A percentile compares a stretch with the other conserved stretches of the same genome.
These are phyloP conservation scores for Cyprinus carpio DNA, from an alignment of 2,113 vertebrate species.

Conservation along the genomic window DNA sequence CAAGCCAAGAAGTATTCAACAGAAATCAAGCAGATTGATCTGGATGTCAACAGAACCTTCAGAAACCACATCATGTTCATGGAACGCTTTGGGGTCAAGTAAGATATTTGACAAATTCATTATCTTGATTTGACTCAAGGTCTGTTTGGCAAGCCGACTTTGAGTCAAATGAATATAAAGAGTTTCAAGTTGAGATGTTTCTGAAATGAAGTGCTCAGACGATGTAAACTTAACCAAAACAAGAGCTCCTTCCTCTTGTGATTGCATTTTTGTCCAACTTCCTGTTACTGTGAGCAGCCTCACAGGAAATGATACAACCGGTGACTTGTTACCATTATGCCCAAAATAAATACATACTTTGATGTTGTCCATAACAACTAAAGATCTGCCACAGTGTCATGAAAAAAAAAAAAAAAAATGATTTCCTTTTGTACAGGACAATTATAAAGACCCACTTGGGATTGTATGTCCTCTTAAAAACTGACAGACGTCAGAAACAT, in stretches of 20 bases:
- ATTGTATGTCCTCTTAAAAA: slow-evolving; percentile 24
- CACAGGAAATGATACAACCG: slow-evolving; percentile 69
- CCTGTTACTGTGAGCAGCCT: slow-evolving; percentile 69
- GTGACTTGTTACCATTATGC: slow-evolving; percentile 48
- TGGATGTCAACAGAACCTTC: slow-evolving; percentile 92
- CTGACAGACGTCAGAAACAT: neutral
- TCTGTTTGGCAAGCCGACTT: slow-evolving; percentile 27
- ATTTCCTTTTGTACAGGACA: slow-evolving; percentile 17
- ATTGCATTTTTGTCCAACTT: slow-evolving; percentile 69
- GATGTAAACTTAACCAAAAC: slow-evolving; percentile 59
- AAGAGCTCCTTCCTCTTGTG: slow-evolving; percentile 70
- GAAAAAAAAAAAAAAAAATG: neutral
- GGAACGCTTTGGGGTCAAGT: slow-evolving; percentile 92
- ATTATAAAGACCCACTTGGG: slow-evolving; percentile 8
- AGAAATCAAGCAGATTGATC: slow-evolving; percentile 91
- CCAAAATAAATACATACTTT: slow-evolving; percentile 31
- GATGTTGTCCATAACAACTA: slow-evolving; percentile 36
- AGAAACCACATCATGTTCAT: slow-evolving; percentile 94
- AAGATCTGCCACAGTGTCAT: slow-evolving; percentile 1
- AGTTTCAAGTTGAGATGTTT: slow-evolving; percentile 45
- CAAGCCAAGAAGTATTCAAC: slow-evolving; percentile 83
- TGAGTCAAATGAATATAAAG: no score
- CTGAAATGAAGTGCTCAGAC: slow-evolving; percentile 55
- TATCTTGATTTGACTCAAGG: neutral
- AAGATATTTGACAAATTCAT: slow-evolving; percentile 61